Conservation (phyloP, 2,797 vertebrate genomes). For the Merluccius polli region DNA sequence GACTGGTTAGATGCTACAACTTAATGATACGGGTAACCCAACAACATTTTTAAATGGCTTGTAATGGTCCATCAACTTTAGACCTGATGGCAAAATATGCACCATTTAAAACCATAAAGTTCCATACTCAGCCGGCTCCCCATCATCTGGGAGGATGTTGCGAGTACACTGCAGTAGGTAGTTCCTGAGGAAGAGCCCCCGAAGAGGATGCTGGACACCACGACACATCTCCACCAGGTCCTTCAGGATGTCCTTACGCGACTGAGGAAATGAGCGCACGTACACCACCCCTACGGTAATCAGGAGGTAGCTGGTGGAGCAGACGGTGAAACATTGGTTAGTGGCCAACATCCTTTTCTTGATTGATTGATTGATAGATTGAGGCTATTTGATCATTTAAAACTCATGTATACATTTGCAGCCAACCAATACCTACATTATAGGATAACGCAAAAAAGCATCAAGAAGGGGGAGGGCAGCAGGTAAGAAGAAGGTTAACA, state of each 20-base stretch:
- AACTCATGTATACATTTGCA: too few species aligned
- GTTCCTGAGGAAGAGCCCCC: conserved; percentile 95
- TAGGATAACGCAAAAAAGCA: too few species aligned
- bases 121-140: conserved; percentile 83
- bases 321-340: background rate
- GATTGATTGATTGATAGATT: background rate
- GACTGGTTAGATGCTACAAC: background rate
- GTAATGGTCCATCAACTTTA: background rate
- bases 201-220: conserved; percentile 94
- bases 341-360: background rate
- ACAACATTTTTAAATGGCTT: background rate
- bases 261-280: conserved; percentile 96
- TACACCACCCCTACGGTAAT: conserved; percentile 99
- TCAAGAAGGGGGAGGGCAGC: too few species aligned
- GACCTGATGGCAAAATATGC: background rate
- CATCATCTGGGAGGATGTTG: conserved; percentile 96
- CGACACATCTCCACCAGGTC: conserved; percentile 99
- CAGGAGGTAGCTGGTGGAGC: conserved; percentile 82
- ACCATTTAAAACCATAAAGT: background rate
- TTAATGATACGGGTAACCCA: background rate
- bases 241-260: conserved; percentile 96
- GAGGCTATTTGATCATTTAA: too few species aligned
- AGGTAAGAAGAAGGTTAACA: too few species aligned
- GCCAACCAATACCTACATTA: too few species aligned
- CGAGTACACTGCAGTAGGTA: conserved; percentile 96